These are phyloP conservation scores for Danaus melanippus DNA, from an alignment of 1,140 invertebrate species.

Conservation along the genomic window DNA sequence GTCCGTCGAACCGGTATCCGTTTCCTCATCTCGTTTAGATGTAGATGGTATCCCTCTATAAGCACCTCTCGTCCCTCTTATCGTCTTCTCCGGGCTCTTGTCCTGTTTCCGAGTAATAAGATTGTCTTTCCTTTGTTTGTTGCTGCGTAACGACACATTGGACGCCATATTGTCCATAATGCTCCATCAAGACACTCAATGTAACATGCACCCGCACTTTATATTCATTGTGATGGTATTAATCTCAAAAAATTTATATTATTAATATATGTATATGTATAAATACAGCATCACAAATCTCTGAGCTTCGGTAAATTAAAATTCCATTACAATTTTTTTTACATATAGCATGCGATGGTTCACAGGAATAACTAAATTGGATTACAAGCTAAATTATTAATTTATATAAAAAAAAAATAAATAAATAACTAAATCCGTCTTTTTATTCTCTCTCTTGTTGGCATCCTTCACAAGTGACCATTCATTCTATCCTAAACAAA, in stretches of 20 bases:
- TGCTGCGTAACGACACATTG: constrained; percentile 58
- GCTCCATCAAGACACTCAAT: constrained; percentile 38
- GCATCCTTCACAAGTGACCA: constrained; percentile 44
- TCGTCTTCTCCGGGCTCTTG: constrained; percentile 68
- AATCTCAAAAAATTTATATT: constrained; percentile 25
- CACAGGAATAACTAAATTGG: constrained; percentile 30
- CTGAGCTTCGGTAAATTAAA: constrained; percentile 26
- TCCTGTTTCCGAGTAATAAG: constrained; percentile 68
- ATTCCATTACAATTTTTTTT: constrained; percentile 23
- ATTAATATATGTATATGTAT: constrained; percentile 42
- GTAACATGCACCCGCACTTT: constrained; percentile 20
- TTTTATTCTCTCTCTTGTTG: constrained; percentile 67
- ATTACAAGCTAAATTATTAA: constrained; percentile 41
- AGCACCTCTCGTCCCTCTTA: constrained; percentile 55
- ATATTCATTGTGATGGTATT: constrained; percentile 27
- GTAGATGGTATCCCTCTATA: constrained; percentile 55
- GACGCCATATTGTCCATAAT: constrained; percentile 69
- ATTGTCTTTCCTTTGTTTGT: constrained; percentile 65
- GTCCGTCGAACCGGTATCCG: constrained; percentile 53
- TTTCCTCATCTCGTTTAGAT: constrained; percentile 56
- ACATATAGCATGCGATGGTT: constrained; percentile 19
- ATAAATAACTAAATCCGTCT: constrained; percentile 67
- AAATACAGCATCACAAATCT: constrained; percentile 28
- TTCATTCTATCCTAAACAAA: constrained; percentile 41
- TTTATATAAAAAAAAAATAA: constrained; percentile 49